Percentiles rank a stretch among this genome's conserved stretches.
phyloP scores from a whole-genome alignment of 2,113 vertebrate genomes.

The Pelodiscus sinensis region DNA sequence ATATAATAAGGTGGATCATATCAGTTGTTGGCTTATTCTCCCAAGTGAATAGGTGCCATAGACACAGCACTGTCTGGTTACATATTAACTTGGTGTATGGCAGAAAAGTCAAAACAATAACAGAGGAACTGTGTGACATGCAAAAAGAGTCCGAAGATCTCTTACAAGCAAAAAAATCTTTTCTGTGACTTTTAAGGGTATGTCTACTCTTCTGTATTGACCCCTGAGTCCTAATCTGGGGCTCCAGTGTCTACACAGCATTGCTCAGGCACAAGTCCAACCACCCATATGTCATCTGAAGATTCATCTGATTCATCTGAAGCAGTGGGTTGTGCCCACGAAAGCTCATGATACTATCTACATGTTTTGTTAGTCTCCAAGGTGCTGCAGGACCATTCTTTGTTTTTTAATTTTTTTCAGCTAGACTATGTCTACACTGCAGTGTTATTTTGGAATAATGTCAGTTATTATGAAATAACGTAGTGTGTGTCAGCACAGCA shows the following conservation, averaged over 20 bases:
- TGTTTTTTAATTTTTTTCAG: too few relatives aligned
- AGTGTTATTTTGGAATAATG: too few relatives aligned
- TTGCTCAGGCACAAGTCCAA: background rate
- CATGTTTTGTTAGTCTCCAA: too few relatives aligned
- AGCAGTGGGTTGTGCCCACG: too few relatives aligned
- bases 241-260: background rate
- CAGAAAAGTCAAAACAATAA: slow-evolving; percentile 21
- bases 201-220: background rate
- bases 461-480: too few relatives aligned
- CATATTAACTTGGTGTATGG: slow-evolving; percentile 71
- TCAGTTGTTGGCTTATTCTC: slow-evolving; percentile 70
- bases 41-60: slow-evolving; percentile 72
- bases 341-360: too few relatives aligned
- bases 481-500: too few relatives aligned
- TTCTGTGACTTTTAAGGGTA: background rate
- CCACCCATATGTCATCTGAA: background rate
- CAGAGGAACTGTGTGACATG: background rate
- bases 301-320: too few relatives aligned
- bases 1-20: slow-evolving; percentile 71
- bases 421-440: too few relatives aligned
- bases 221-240: background rate
- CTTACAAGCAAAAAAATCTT: background rate
- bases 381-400: too few relatives aligned
- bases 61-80: slow-evolving; percentile 66
- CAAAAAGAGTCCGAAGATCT: slow-evolving; percentile 22